These are phyloP conservation scores for Petrocephalus sullivani DNA, from an alignment of 2,797 vertebrate species.

Conservation along the genomic window DNA sequence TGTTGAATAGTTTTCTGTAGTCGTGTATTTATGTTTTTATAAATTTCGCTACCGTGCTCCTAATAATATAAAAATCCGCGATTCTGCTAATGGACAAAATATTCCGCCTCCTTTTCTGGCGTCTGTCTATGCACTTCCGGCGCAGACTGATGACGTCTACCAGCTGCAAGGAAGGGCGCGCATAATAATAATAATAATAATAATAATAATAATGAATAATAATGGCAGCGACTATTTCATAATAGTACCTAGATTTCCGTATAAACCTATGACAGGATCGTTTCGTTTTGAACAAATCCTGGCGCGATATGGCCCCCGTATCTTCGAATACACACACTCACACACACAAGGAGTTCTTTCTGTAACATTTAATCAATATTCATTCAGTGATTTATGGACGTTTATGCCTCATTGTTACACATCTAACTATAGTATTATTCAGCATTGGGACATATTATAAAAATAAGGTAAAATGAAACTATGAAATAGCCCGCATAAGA, in stretches of 20 bases:
- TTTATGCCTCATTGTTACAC: not conserved
- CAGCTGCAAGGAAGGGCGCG: not conserved
- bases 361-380: not conserved
- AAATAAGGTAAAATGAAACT: not conserved
- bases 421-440: not conserved
- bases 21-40: not conserved
- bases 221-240: not conserved
- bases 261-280: not conserved
- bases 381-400: not conserved
- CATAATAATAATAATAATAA: not conserved
- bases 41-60: not conserved
- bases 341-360: not conserved
- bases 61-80: slow-evolving; percentile 39
- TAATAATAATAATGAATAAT: not conserved
- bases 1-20: not conserved
- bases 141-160: slow-evolving; percentile 30
- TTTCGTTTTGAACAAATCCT: not conserved
- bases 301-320: not conserved
- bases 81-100: slow-evolving; percentile 30
- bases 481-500: not conserved
- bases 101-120: slow-evolving; percentile 51
- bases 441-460: not conserved
- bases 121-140: slow-evolving; percentile 42
- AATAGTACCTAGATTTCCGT: not conserved
- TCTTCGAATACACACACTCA: not conserved